Conservation (phyloP, 2,888 invertebrate genomes). For the Oligia latruncula region DNA sequence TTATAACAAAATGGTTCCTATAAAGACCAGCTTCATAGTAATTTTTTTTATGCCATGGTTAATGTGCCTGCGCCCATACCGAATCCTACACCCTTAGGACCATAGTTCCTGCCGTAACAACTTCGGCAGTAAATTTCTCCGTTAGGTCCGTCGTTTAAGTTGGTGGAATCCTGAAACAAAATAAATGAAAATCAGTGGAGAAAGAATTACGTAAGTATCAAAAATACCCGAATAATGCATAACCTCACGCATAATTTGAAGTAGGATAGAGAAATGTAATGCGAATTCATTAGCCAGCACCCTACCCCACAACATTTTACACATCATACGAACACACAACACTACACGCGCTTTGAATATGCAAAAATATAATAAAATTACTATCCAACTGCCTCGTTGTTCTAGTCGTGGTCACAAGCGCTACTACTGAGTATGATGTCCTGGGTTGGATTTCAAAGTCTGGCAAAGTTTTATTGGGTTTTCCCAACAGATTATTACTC, state of each 20-base stretch:
- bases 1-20: constrained; percentile 78
- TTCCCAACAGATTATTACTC: background rate
- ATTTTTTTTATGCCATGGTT: constrained; percentile 94
- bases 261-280: background rate
- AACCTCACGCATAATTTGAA: background rate
- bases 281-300: background rate
- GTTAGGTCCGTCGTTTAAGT: constrained; percentile 97
- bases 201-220: background rate
- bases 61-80: constrained; percentile 97
- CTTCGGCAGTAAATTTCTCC: constrained; percentile 98
- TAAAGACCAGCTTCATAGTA: constrained; percentile 87
- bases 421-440: background rate
- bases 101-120: constrained; percentile 96
- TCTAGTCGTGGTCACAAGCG: background rate
- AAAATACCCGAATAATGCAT: background rate
- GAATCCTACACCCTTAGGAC: constrained; percentile 97
- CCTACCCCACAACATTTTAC: background rate
- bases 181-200: background rate
- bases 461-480: background rate
- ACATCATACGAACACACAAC: background rate
- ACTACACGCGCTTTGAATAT: background rate
- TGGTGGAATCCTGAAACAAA: constrained; percentile 94
- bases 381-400: background rate
- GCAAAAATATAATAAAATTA: background rate
- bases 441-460: background rate